Conservation (phyloP, 1,140 invertebrate species). For the Hetaerina americana region DNA sequence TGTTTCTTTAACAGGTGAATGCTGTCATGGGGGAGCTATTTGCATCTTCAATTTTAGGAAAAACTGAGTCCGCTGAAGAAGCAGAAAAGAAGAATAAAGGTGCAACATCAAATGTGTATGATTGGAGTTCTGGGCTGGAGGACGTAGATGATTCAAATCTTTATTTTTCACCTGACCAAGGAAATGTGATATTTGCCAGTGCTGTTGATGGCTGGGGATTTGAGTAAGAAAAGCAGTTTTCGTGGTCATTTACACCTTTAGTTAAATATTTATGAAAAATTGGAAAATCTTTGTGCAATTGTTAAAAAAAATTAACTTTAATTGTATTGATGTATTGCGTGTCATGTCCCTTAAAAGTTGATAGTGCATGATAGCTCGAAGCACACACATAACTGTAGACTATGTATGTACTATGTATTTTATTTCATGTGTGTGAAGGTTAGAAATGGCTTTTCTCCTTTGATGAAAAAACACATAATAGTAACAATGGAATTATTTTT, state of each 20-base stretch:
- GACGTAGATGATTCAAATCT: constrained; percentile 76
- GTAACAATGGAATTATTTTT: too few species aligned
- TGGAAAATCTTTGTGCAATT: background rate
- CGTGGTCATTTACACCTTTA: constrained; percentile 10
- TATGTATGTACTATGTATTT: too few species aligned
- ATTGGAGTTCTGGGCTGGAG: constrained; percentile 73
- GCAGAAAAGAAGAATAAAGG: constrained; percentile 23
- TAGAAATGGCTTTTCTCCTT: too few species aligned
- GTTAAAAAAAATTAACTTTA: too few species aligned
- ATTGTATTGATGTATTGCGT: background rate
- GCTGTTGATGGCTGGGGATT: constrained; percentile 98
- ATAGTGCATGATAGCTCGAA: too few species aligned
- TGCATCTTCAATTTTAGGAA: constrained; percentile 62
- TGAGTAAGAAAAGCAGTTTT: constrained; percentile 29
- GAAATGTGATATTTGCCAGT: constrained; percentile 94
- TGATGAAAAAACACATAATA: too few species aligned
- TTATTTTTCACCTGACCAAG: constrained; percentile 83
- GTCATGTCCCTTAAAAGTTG: constrained; percentile 1
- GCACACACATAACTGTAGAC: too few species aligned
- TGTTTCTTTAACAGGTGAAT: constrained; percentile 49
- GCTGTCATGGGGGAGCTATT: constrained; percentile 84
- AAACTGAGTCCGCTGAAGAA: constrained; percentile 24
- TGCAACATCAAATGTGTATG: constrained; percentile 31
- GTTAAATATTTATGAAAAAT: constrained; percentile 3
- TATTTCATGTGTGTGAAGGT: too few species aligned